Percentiles rank a stretch among this genome's conserved stretches.
Conservation (phyloP, 2,113 vertebrate genomes). For the Dasyprocta punctata region DNA sequence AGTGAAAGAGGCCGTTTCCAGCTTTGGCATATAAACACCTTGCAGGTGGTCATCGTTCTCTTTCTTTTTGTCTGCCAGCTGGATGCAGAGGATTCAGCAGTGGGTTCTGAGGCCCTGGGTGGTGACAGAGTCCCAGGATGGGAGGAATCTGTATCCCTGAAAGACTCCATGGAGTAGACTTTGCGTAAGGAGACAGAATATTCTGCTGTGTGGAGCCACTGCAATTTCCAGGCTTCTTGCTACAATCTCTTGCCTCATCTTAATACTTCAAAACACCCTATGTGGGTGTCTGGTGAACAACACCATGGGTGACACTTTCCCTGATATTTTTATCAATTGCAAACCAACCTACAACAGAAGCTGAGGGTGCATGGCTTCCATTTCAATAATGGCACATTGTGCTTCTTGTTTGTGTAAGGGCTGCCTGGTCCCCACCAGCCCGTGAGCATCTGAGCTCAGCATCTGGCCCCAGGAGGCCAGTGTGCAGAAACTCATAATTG, state of each 20-base stretch:
- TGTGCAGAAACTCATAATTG: neutral
- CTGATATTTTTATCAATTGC: neutral
- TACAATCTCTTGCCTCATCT: neutral
- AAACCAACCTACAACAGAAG: neutral
- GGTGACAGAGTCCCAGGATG: neutral
- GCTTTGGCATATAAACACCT: neutral
- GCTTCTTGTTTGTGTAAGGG: fast-evolving
- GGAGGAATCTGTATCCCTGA: neutral
- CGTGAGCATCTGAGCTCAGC: neutral
- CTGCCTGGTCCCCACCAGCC: neutral
- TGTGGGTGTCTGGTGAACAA: neutral
- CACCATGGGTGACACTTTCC: neutral
- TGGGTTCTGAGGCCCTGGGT: neutral
- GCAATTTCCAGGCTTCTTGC: neutral
- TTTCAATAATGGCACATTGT: fast-evolving
- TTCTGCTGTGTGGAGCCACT: fast-evolving
- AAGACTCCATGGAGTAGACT: neutral
- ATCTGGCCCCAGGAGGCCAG: neutral
- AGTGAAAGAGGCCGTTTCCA: neutral
- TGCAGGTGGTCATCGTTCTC: neutral
- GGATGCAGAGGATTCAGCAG: neutral
- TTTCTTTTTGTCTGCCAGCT: neutral
- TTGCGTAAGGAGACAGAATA: neutral
- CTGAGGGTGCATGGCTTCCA: fast-evolving
- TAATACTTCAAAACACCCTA: neutral